Conservation (phyloP, 1,140 invertebrate genomes). For the roundworm (Caenorhabditis elegans) region WBcel235 BX284604.4:13887501-13888000, state of each 20-base stretch:
- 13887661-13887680: too few relatives aligned
- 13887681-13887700: too few relatives aligned
- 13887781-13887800: not conserved
- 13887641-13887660: too few relatives aligned
- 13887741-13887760: too few relatives aligned
- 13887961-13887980: not conserved
- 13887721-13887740: too few relatives aligned
- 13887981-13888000: not conserved
- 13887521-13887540: not conserved
- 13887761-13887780: not conserved
- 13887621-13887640: too few relatives aligned
- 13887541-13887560: not conserved
- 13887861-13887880: not conserved
- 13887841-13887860: not conserved
- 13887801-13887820: not conserved
- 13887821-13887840: not conserved
- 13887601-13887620: too few relatives aligned
- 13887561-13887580: too few relatives aligned
- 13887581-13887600: too few relatives aligned
- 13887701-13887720: too few relatives aligned
- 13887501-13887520: not conserved
- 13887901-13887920: constrained; percentile 24
- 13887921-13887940: not conserved
- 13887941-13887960: not conserved
- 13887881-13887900: constrained; percentile 25